phyloP scores from a whole-genome alignment of 2,113 vertebrate species.

The Hydropotes inermis region DNA sequence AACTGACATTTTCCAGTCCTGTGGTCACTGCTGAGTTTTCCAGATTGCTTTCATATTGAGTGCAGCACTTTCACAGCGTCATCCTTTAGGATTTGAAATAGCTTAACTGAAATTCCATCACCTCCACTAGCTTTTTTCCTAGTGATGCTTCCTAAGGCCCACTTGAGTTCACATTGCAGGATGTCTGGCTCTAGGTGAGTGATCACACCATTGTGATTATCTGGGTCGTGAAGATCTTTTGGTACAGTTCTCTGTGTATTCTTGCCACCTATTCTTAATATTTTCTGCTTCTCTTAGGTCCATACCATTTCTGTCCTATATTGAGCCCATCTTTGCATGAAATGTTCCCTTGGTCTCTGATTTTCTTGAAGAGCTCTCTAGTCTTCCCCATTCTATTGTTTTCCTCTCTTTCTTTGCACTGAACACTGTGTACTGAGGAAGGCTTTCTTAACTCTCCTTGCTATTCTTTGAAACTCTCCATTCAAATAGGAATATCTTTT shows the following conservation, averaged over 20 bases:
- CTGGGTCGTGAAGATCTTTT: not conserved
- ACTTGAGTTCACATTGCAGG: not conserved
- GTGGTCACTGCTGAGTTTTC: not conserved
- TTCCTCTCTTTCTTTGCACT: not conserved
- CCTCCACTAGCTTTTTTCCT: not conserved
- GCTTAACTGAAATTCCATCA: not conserved
- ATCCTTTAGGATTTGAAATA: not conserved
- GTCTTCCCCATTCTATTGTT: not conserved
- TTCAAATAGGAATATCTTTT: not conserved
- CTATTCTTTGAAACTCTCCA: not conserved
- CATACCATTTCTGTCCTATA: not conserved
- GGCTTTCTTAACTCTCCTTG: not conserved
- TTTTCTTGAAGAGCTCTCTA: not conserved
- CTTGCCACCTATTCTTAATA: not conserved
- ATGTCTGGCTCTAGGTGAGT: not conserved
- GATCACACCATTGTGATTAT: not conserved
- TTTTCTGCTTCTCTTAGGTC: not conserved
- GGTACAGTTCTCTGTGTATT: not conserved
- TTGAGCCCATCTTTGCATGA: not conserved
- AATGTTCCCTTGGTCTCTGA: not conserved
- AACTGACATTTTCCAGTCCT: not conserved
- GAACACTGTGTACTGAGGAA: not conserved
- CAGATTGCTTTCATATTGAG: not conserved
- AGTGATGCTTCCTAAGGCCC: not conserved
- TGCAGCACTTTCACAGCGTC: not conserved